A percentile compares a stretch with the other conserved stretches of the same genome.
Conservation (phyloP, 2,888 invertebrate genomes). For the Acholoe squamosa region DNA sequence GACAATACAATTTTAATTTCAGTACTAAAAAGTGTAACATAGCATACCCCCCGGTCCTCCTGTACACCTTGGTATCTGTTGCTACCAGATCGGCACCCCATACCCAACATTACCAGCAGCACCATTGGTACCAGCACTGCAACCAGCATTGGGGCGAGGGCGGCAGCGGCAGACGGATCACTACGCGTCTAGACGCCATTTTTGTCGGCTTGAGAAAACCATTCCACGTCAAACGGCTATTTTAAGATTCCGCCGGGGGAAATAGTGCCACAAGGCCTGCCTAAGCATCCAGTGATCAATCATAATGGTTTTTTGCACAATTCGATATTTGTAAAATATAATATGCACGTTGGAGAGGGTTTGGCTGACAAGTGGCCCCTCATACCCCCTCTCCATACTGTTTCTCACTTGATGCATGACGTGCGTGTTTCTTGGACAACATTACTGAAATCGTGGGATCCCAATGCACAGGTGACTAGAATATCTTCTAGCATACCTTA, state of each 20-base stretch:
- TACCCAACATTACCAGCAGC: neutral
- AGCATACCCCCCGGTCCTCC: too few relatives aligned
- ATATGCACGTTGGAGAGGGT: neutral
- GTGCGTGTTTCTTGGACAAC: too few relatives aligned
- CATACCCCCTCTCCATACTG: too few relatives aligned
- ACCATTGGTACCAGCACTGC: neutral
- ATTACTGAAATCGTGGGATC: too few relatives aligned
- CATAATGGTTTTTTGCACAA: conserved; percentile 17
- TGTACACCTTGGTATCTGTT: too few relatives aligned
- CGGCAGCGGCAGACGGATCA: conserved; percentile 13
- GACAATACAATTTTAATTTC: too few relatives aligned
- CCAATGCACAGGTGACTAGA: too few relatives aligned
- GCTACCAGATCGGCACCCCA: neutral
- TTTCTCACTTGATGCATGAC: too few relatives aligned
- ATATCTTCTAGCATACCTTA: too few relatives aligned
- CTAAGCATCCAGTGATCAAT: neutral
- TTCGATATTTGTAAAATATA: conserved; percentile 33
- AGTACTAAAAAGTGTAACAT: too few relatives aligned
- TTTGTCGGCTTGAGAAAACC: neutral
- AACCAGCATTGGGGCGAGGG: neutral
- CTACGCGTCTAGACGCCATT: conserved; percentile 16
- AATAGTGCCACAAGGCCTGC: neutral
- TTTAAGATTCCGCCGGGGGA: conserved; percentile 12
- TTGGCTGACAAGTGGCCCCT: neutral
- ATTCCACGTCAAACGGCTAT: conserved; percentile 18